Percentiles rank a stretch among this genome's conserved stretches.
These are phyloP conservation scores for Dromius quadrimaculatus DNA, from an alignment of 2,888 invertebrate species.

Conservation along the genomic window DNA sequence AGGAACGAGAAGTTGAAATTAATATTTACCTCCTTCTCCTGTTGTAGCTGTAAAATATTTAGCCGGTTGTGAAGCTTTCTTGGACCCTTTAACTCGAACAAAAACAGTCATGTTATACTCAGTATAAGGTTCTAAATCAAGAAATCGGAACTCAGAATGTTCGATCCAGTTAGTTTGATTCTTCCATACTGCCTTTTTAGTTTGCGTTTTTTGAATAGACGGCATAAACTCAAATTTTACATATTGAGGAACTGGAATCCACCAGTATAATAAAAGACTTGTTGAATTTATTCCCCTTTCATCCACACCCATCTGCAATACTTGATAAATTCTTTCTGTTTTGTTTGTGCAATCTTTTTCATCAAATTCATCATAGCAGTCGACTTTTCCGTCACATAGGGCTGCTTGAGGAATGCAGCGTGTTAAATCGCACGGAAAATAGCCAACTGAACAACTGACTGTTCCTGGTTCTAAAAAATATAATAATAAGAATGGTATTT, in stretches of 20 bases:
- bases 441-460: conserved; percentile 66
- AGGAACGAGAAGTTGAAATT: not conserved
- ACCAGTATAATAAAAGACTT: conserved; percentile 76
- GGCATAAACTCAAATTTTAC: conserved; percentile 76
- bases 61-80: conserved; percentile 73
- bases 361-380: conserved; percentile 83
- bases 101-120: conserved; percentile 85
- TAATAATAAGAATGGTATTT: not conserved
- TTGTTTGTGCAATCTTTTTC: conserved; percentile 75
- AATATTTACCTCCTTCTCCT: conserved; percentile 72
- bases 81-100: conserved; percentile 72
- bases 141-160: conserved; percentile 73
- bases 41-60: conserved; percentile 75
- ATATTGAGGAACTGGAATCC: conserved; percentile 66
- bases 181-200: conserved; percentile 69
- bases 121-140: conserved; percentile 76
- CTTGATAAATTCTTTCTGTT: conserved; percentile 65
- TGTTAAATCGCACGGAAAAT: conserved; percentile 72
- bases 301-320: conserved; percentile 75
- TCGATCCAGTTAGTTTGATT: conserved; percentile 74
- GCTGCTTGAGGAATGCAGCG: conserved; percentile 72
- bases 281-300: conserved; percentile 73
- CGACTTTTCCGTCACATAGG: conserved; percentile 76
- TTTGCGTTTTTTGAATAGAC: conserved; percentile 70
- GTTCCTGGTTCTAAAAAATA: conserved; percentile 20